A percentile compares a stretch with the other conserved stretches of the same genome.
Conservation (phyloP, 2,797 vertebrate genomes). For the Pipistrellus nathusii region DNA sequence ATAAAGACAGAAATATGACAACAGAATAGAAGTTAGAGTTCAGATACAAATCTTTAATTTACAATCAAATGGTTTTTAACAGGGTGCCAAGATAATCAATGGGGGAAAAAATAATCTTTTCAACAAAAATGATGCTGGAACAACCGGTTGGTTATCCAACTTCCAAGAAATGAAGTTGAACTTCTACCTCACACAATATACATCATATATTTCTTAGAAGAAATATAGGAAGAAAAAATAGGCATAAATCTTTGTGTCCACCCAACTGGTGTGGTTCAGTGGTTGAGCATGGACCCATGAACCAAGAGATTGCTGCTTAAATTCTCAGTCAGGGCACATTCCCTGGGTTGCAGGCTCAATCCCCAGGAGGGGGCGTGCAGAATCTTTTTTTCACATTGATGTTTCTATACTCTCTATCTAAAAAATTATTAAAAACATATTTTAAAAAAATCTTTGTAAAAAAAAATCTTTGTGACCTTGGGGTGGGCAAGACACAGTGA, state of each 20-base stretch:
- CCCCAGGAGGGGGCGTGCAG: too few relatives aligned
- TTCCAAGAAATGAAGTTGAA: neutral
- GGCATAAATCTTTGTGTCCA: too few relatives aligned
- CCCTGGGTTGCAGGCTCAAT: too few relatives aligned
- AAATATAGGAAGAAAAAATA: neutral
- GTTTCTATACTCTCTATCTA: too few relatives aligned
- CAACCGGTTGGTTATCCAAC: neutral
- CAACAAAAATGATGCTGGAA: neutral
- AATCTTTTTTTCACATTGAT: too few relatives aligned
- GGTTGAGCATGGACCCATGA: too few relatives aligned
- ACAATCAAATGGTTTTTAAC: neutral
- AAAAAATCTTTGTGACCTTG: neutral
- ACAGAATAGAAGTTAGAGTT: neutral
- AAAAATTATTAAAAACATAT: too few relatives aligned
- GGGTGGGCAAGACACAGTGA: neutral
- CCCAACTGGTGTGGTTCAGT: too few relatives aligned
- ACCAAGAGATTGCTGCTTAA: too few relatives aligned
- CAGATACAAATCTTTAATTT: slow-evolving; percentile 10
- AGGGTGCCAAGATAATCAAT: neutral
- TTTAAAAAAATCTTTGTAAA: neutral
- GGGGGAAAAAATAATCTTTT: neutral
- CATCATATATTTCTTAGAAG: neutral
- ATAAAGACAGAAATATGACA: neutral
- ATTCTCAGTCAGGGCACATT: too few relatives aligned
- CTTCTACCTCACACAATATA: neutral